phyloP scores from a whole-genome alignment of 2,888 invertebrate genomes.

The Aquatica leii region DNA sequence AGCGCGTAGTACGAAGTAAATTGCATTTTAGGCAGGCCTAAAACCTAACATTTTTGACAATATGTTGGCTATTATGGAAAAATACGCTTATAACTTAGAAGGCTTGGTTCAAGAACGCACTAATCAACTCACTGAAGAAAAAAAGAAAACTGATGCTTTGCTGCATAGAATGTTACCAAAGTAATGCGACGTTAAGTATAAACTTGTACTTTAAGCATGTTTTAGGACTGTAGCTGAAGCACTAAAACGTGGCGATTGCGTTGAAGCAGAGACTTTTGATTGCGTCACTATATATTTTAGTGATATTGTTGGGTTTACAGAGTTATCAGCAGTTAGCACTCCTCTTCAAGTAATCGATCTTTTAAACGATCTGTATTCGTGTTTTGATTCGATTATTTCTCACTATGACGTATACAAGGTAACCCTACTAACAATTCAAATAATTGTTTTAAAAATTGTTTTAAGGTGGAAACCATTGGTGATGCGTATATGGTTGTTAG shows the following conservation, averaged over 20 bases:
- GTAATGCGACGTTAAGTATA: constrained; percentile 61
- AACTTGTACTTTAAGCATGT: constrained; percentile 8
- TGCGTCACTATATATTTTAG: constrained; percentile 86
- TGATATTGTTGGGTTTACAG: constrained; percentile 85
- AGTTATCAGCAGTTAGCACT: constrained; percentile 79
- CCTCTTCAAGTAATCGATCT: constrained; percentile 87
- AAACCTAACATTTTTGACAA: constrained; percentile 89
- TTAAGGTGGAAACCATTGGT: constrained; percentile 80
- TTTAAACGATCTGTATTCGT: constrained; percentile 87
- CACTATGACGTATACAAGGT: constrained; percentile 89
- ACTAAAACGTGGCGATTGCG: constrained; percentile 78
- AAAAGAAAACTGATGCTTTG: constrained; percentile 83
- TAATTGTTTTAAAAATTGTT: constrained; percentile 12
- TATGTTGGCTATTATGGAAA: constrained; percentile 91
- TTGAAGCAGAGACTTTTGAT: constrained; percentile 83
- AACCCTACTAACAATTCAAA: constrained; percentile 30
- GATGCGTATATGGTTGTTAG: constrained; percentile 87
- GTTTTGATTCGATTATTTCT: constrained; percentile 87
- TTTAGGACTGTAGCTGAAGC: constrained; percentile 81
- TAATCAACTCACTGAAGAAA: constrained; percentile 81
- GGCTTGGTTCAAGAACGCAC: constrained; percentile 84
- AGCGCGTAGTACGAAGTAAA: too few species aligned
- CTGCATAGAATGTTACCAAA: constrained; percentile 87
- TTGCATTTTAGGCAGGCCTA: constrained; percentile 68
- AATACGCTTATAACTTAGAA: constrained; percentile 87